Conservation (phyloP, 1,140 invertebrate genomes). For the Cherax destructor region DNA sequence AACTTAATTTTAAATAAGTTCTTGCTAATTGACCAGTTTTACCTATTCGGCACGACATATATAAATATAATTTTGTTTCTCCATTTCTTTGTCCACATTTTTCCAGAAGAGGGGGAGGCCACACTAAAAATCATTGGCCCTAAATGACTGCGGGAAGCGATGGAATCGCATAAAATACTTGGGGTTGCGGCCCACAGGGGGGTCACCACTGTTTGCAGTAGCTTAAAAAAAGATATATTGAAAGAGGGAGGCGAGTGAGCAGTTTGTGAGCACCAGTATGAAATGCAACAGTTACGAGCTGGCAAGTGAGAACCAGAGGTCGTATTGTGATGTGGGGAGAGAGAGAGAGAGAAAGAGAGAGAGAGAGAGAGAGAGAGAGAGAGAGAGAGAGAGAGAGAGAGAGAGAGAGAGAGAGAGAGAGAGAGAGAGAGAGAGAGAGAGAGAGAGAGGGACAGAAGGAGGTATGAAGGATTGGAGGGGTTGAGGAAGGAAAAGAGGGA, state of each 20-base stretch:
- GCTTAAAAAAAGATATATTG: neutral
- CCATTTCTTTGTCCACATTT: too few relatives aligned
- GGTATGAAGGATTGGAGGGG: neutral
- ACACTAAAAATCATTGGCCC: neutral
- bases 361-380: neutral
- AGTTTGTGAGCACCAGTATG: neutral
- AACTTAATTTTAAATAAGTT: too few relatives aligned
- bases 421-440: slow-evolving; percentile 25
- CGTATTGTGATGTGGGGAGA: too few relatives aligned
- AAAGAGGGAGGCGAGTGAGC: neutral
- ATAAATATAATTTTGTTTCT: too few relatives aligned
- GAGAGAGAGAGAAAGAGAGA: neutral
- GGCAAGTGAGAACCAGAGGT: neutral
- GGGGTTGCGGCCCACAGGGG: neutral
- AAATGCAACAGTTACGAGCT: neutral
- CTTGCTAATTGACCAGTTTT: too few relatives aligned
- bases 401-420: slow-evolving; percentile 40
- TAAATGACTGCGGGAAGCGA: neutral
- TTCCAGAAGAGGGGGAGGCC: too few relatives aligned
- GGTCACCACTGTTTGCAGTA: neutral
- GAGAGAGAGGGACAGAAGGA: neutral
- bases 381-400: slow-evolving; percentile 40
- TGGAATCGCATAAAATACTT: neutral
- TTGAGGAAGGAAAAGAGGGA: neutral
- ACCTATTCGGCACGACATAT: too few relatives aligned